phyloP scores from a whole-genome alignment of 2,797 vertebrate species.

The Carapus acus region DNA sequence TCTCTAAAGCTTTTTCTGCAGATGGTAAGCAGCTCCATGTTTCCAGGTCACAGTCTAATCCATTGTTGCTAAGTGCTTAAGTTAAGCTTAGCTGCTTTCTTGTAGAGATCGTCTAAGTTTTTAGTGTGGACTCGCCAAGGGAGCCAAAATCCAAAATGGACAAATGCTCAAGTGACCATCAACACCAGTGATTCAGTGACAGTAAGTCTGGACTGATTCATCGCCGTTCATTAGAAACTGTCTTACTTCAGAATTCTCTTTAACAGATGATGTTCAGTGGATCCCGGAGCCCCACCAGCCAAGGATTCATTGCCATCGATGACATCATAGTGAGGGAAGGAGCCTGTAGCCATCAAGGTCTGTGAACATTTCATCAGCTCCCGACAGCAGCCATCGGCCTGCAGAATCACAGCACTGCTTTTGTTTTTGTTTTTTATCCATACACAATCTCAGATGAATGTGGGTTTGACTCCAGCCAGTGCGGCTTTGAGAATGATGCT shows the following conservation, averaged over 20 bases:
- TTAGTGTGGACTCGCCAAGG: conserved; percentile 65
- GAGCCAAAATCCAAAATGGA: conserved; percentile 66
- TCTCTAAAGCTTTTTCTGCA: conserved; percentile 63
- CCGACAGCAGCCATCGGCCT: not conserved
- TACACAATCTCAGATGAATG: conserved; percentile 57
- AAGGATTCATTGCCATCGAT: conserved; percentile 72
- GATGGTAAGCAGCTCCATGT: conserved; percentile 44
- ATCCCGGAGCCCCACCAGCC: conserved; percentile 45
- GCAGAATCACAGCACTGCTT: not conserved
- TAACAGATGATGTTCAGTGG: conserved; percentile 64
- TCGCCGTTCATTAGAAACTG: too few relatives aligned
- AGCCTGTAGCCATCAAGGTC: conserved; percentile 57
- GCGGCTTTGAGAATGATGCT: conserved; percentile 57
- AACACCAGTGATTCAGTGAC: conserved; percentile 17
- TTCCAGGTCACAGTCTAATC: too few relatives aligned
- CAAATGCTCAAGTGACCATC: conserved; percentile 62
- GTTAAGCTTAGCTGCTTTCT: not conserved
- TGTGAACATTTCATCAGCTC: conserved; percentile 11
- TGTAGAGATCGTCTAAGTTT: conserved; percentile 53
- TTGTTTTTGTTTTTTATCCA: not conserved
- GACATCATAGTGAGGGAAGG: conserved; percentile 68
- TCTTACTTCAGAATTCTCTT: not conserved
- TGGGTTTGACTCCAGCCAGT: conserved; percentile 68
- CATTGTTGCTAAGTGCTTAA: not conserved
- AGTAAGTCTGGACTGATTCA: conserved; percentile 43